Evolutionary conservation across 2,888 invertebrate genomes (phyloP).

Genomic region (Agonopterix alstromeriana): DNA sequence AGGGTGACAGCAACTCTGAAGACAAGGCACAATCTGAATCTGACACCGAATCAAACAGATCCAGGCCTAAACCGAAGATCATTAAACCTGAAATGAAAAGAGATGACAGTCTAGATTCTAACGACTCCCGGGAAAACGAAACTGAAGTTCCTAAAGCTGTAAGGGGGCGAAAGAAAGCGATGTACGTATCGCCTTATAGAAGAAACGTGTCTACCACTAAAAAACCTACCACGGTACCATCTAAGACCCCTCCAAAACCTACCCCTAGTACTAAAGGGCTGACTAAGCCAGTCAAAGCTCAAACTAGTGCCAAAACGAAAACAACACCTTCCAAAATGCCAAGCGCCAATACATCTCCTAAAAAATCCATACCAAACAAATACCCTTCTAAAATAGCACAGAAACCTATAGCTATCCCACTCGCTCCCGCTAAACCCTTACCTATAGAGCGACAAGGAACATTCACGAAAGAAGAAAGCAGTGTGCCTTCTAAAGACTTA

Average conservation of each 20-base stretch:
- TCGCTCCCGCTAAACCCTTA: conserved; percentile 50
- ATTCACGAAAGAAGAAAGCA: conserved; percentile 90
- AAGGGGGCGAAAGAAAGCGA: conserved; percentile 81
- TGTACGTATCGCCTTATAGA: conserved; percentile 80
- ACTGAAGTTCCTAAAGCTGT: conserved; percentile 72
- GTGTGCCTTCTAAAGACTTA: conserved; percentile 50
- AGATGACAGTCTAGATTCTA: conserved; percentile 62
- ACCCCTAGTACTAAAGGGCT: conserved; percentile 26
- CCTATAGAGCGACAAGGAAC: conserved; percentile 90
- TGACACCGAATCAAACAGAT: conserved; percentile 43
- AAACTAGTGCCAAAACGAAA: conserved; percentile 47
- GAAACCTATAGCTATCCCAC: conserved; percentile 36
- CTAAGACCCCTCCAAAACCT: conserved; percentile 31
- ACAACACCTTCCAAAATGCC: conserved; percentile 34
- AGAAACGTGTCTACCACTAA: conserved; percentile 44
- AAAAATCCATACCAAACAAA: conserved; percentile 43
- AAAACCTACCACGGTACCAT: conserved; percentile 32
- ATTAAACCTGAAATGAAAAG: conserved; percentile 67
- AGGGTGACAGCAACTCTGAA: conserved; percentile 77
- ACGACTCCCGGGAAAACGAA: conserved; percentile 62
- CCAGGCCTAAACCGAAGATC: conserved; percentile 75
- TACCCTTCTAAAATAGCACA: conserved; percentile 43
- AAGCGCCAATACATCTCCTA: conserved; percentile 52
- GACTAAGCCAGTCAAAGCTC: conserved; percentile 35
- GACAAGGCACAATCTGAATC: conserved; percentile 70